A percentile compares a stretch with the other conserved stretches of the same genome.
These are phyloP conservation scores for Drosophila melanica DNA, from an alignment of 1,140 invertebrate genomes.

Conservation along the genomic window DNA sequence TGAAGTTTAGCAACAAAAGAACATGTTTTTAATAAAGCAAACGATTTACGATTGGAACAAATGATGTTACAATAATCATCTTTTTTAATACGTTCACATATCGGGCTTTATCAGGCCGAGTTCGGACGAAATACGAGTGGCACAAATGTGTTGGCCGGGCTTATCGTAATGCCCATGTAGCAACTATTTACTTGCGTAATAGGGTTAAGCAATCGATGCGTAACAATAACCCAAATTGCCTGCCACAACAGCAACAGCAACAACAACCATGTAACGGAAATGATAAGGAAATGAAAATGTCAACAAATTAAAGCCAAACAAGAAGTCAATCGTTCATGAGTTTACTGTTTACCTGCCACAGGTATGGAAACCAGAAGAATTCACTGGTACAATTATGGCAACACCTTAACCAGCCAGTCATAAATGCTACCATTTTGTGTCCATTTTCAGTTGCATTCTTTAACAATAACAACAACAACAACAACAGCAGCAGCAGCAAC, in stretches of 20 bases:
- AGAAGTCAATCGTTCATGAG: conserved; percentile 32
- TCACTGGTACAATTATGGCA: background rate
- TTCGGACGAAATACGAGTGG: background rate
- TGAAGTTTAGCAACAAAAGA: background rate
- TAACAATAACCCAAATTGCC: conserved; percentile 51
- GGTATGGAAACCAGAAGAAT: background rate
- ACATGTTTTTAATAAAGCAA: background rate
- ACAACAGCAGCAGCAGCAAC: background rate
- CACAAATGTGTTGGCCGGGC: conserved; percentile 2
- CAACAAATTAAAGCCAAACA: conserved; percentile 47
- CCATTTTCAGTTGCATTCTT: conserved; percentile 27
- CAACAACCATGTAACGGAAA: conserved; percentile 32
- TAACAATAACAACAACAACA: background rate
- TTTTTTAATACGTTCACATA: background rate
- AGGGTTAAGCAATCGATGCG: conserved; percentile 48
- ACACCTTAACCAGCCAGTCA: conserved; percentile 9
- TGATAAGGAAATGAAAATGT: conserved; percentile 48
- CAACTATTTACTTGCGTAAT: conserved; percentile 30
- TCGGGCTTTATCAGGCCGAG: conserved; percentile 11
- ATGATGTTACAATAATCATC: conserved; percentile 5
- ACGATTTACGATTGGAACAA: conserved; percentile 6
- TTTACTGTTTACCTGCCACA: conserved; percentile 10
- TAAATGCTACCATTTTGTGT: conserved; percentile 41
- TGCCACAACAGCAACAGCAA: conserved; percentile 6
- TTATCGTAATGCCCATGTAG: conserved; percentile 31